A percentile compares a stretch with the other conserved stretches of the same genome.
Conservation (phyloP, 2,888 invertebrate genomes). For the Tolmerus cingulatus region DNA sequence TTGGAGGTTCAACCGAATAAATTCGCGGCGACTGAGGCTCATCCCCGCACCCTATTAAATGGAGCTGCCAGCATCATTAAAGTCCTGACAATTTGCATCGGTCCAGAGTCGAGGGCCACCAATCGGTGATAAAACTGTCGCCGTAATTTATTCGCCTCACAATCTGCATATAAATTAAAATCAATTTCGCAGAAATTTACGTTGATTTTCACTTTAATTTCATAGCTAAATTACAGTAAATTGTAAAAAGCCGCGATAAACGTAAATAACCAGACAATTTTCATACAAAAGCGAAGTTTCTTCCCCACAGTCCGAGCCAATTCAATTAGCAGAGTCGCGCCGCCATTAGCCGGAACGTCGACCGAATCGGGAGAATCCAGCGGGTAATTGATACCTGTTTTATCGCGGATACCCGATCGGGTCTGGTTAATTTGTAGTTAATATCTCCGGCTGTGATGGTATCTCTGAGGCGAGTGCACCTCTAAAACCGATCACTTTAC, state of each 20-base stretch:
- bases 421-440: slow-evolving; percentile 34
- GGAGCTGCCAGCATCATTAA: neutral
- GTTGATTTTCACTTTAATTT: slow-evolving; percentile 38
- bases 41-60: neutral
- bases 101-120: neutral
- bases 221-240: slow-evolving; percentile 33
- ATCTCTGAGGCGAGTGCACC: slow-evolving; percentile 18
- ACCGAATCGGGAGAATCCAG: neutral
- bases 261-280: slow-evolving; percentile 36
- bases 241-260: slow-evolving; percentile 35
- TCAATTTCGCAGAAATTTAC: slow-evolving; percentile 8
- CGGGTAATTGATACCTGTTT: slow-evolving; percentile 37
- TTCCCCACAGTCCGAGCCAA: neutral
- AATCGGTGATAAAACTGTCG: neutral
- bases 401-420: slow-evolving; percentile 28
- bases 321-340: slow-evolving; percentile 18
- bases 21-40: neutral
- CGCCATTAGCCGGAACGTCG: neutral
- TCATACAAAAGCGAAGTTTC: neutral
- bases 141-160: slow-evolving; percentile 21
- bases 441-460: slow-evolving; percentile 18
- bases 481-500: slow-evolving; percentile 27
- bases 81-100: neutral
- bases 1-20: neutral
- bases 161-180: slow-evolving; percentile 36